These are phyloP conservation scores for Drosophila hamatofila DNA, from an alignment of 2,888 invertebrate genomes.

Conservation along the genomic window DNA sequence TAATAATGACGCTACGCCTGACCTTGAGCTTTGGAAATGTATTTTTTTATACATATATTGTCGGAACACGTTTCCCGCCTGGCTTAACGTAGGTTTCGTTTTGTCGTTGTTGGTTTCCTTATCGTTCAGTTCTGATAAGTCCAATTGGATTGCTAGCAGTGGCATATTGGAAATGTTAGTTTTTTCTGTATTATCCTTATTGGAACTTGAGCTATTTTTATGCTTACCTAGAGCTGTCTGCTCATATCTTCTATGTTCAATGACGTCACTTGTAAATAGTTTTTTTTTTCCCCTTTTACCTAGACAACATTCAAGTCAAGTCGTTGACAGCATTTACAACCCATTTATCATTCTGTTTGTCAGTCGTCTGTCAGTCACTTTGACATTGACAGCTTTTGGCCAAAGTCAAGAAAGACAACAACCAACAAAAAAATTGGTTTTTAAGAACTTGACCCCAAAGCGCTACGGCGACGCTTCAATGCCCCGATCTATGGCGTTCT, in stretches of 20 bases:
- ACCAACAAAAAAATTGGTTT: slow-evolving; percentile 3
- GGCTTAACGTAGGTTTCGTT: slow-evolving; percentile 34
- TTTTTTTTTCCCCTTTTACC: neutral
- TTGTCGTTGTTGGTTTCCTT: slow-evolving; percentile 49
- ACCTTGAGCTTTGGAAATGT: slow-evolving; percentile 78
- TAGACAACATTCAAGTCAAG: slow-evolving; percentile 6
- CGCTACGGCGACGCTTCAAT: slow-evolving; percentile 26
- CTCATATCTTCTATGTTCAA: neutral
- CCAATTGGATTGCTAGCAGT: neutral
- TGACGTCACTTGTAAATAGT: slow-evolving; percentile 32
- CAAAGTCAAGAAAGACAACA: slow-evolving; percentile 32
- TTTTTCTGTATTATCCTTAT: neutral
- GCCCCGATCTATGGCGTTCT: slow-evolving; percentile 24
- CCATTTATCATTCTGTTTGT: slow-evolving; percentile 56
- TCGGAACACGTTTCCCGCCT: slow-evolving; percentile 57
- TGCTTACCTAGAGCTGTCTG: neutral
- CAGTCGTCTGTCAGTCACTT: slow-evolving; percentile 32
- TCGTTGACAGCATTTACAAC: slow-evolving; percentile 32
- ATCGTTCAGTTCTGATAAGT: slow-evolving; percentile 43
- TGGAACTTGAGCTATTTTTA: neutral
- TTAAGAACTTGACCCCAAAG: slow-evolving; percentile 76
- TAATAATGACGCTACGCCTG: slow-evolving; percentile 77
- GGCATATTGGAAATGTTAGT: neutral
- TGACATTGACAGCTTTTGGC: slow-evolving; percentile 65
- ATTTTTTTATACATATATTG: slow-evolving; percentile 40